phyloP scores from a whole-genome alignment of 2,797 vertebrate genomes.

The Heteromormyrus szaboi region DNA sequence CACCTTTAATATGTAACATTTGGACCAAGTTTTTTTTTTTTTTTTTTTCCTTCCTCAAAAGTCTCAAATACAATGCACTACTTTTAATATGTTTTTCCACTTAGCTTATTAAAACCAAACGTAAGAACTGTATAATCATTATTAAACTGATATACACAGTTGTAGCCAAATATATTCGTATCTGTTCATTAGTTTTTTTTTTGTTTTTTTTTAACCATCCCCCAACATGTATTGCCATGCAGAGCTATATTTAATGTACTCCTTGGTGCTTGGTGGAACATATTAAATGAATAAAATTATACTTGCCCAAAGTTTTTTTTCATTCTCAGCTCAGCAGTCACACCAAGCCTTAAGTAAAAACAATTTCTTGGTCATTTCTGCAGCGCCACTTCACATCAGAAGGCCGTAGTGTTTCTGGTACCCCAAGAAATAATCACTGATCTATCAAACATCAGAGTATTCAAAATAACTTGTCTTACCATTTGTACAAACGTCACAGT shows the following conservation, averaged over 20 bases:
- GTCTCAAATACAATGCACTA: background rate
- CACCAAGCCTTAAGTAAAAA: background rate
- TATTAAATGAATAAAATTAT: background rate
- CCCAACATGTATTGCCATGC: background rate
- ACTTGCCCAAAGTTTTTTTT: background rate
- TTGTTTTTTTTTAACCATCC: background rate
- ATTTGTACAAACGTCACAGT: background rate
- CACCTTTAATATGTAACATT: constrained; percentile 4
- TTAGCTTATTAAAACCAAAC: background rate
- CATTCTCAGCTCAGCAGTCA: background rate
- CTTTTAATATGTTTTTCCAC: background rate
- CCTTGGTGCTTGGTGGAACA: background rate
- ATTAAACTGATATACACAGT: background rate
- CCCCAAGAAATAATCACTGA: background rate
- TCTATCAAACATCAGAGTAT: background rate
- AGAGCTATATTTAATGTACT: background rate
- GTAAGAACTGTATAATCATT: background rate
- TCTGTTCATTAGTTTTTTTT: background rate
- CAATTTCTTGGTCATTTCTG: background rate
- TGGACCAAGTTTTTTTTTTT: background rate
- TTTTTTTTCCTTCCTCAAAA: background rate
- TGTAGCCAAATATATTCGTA: background rate
- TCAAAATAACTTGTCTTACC: background rate
- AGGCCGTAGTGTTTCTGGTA: background rate
- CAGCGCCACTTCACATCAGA: background rate